Conservation (phyloP, 2,113 vertebrate species). For the Tychaedon coryphoeus region DNA sequence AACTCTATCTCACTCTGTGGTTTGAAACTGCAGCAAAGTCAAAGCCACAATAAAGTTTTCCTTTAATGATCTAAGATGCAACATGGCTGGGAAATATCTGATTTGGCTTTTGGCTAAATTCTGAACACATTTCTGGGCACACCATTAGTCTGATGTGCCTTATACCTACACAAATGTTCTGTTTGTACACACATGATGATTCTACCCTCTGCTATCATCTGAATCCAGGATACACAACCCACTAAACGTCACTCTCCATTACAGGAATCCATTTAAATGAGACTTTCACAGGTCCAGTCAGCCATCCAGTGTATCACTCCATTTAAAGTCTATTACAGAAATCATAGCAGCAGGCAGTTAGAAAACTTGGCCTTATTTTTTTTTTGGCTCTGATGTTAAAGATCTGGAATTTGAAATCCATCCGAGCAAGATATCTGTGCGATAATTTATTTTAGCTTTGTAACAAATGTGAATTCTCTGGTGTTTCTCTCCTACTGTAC, state of each 20-base stretch:
- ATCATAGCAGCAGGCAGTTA: not conserved
- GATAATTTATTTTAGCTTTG: not conserved
- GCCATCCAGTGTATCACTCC: not conserved
- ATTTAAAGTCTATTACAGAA: not conserved
- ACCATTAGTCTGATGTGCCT: accelerated
- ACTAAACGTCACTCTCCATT: not conserved
- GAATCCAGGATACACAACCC: not conserved
- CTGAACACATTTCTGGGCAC: not conserved
- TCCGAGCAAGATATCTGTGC: not conserved
- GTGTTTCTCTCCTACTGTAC: not conserved
- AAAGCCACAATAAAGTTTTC: not conserved
- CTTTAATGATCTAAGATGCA: not conserved
- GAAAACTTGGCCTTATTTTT: not conserved
- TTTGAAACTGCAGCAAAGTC: not conserved
- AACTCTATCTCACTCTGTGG: not conserved
- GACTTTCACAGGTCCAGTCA: not conserved
- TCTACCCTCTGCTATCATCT: not conserved
- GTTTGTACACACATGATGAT: accelerated
- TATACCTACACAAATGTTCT: not conserved
- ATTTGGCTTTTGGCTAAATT: not conserved
- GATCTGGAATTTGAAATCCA: not conserved
- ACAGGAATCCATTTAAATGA: not conserved
- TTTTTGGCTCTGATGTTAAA: not conserved
- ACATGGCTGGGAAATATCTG: not conserved
- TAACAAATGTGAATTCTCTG: not conserved